phyloP scores from a whole-genome alignment of 2,888 invertebrate genomes.

The Euphydryas editha region DNA sequence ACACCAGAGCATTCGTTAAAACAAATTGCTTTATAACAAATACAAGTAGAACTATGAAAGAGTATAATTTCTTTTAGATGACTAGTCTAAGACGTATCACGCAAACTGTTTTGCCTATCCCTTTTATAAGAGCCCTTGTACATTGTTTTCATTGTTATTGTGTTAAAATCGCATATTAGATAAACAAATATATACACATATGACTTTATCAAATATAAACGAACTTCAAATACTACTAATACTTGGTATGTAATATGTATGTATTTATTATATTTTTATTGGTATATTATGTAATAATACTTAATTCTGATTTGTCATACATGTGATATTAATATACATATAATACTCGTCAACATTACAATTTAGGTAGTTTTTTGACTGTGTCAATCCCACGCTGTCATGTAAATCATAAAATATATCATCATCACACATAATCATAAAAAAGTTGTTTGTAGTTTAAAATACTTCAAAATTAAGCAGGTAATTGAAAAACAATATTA shows the following conservation, averaged over 20 bases:
- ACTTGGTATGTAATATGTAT: no score
- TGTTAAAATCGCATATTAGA: background rate
- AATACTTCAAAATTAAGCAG: background rate
- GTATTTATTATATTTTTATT: no score
- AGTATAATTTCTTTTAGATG: constrained; percentile 18
- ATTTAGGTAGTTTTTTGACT: no score
- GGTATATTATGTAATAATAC: no score
- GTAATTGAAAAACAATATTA: background rate
- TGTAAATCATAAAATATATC: no score
- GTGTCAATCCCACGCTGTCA: no score
- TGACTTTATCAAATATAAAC: background rate
- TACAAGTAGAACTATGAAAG: constrained; percentile 19
- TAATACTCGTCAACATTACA: no score
- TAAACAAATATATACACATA: background rate
- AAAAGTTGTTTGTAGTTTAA: background rate
- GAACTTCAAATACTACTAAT: background rate
- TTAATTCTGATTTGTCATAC: no score
- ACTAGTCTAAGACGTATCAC: constrained; percentile 25
- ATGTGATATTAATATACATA: no score
- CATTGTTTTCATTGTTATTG: background rate
- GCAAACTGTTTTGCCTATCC: constrained; percentile 5
- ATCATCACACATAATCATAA: no score
- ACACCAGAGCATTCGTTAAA: no score
- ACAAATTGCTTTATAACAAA: constrained; percentile 17
- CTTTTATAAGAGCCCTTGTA: background rate